A percentile compares a stretch with the other conserved stretches of the same genome.
Conservation (phyloP, 2,113 vertebrate species). For the Nibea albiflora region DNA sequence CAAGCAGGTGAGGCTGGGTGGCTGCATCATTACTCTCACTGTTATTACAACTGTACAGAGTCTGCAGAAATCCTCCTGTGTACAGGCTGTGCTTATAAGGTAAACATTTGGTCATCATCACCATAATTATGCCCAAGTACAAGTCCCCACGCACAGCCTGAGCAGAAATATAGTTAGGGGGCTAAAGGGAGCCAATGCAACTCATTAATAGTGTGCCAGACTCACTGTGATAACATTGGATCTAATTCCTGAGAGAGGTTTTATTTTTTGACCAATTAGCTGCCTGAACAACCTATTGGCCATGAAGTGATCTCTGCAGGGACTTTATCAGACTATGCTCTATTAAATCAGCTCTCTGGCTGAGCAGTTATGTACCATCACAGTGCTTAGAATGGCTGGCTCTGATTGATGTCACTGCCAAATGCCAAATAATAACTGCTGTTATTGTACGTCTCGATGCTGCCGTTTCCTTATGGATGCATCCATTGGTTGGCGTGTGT, state of each 20-base stretch:
- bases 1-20: constrained; percentile 33
- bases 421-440: constrained; percentile 72
- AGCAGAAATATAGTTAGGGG: constrained; percentile 66
- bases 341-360: constrained; percentile 76
- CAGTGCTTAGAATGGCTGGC: constrained; percentile 56
- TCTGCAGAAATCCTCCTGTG: constrained; percentile 59
- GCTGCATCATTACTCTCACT: constrained; percentile 55
- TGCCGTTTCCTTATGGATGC: constrained; percentile 53
- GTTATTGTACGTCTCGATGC: constrained; percentile 64
- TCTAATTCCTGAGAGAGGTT: constrained; percentile 71
- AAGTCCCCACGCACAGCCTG: constrained; percentile 56
- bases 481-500: neutral
- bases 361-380: constrained; percentile 74
- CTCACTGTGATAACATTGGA: constrained; percentile 56
- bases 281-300: constrained; percentile 74
- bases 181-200: constrained; percentile 65
- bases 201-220: constrained; percentile 73
- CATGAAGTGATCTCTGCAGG: constrained; percentile 77
- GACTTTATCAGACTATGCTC: constrained; percentile 77
- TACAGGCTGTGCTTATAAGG: constrained; percentile 55
- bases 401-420: constrained; percentile 69
- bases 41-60: constrained; percentile 39
- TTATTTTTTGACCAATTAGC: constrained; percentile 82
- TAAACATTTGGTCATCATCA: constrained; percentile 78
- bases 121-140: constrained; percentile 71